A percentile compares a stretch with the other conserved stretches of the same genome.
Evolutionary conservation across 2,888 invertebrate genomes (phyloP).

Genomic region (Fragum whitleyi): DNA sequence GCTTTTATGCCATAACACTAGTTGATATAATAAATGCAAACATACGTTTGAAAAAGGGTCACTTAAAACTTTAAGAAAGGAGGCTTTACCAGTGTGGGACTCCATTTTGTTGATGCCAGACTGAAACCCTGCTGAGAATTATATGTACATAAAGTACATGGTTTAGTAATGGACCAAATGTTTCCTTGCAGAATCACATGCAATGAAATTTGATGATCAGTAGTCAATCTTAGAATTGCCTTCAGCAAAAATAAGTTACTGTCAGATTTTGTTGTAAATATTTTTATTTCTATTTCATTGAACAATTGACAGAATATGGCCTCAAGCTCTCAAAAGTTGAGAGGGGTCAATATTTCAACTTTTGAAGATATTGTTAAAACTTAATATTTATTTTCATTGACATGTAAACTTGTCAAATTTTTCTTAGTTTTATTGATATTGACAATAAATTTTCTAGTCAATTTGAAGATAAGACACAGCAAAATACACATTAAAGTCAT

Average conservation of each 20-base stretch:
- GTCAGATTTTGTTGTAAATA: conserved; percentile 23
- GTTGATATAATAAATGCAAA: too few species aligned
- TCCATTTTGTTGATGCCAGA: too few species aligned
- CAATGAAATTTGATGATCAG: too few species aligned
- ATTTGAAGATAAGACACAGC: background rate
- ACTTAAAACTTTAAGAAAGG: too few species aligned
- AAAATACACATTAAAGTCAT: background rate
- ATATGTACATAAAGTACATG: too few species aligned
- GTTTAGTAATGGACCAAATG: too few species aligned
- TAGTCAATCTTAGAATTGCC: background rate
- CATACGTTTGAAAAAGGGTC: too few species aligned
- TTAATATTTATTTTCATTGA: conserved; percentile 17
- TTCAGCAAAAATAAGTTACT: background rate
- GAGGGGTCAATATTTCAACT: conserved; percentile 9
- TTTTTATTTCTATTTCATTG: conserved; percentile 9
- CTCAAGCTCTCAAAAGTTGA: background rate
- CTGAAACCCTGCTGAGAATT: too few species aligned
- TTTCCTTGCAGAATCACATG: too few species aligned
- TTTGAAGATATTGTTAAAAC: conserved; percentile 16
- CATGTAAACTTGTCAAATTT: conserved; percentile 21
- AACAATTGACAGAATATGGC: background rate
- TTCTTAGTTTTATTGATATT: conserved; percentile 3
- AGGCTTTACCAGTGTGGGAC: too few species aligned
- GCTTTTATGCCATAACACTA: too few species aligned
- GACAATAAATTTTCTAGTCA: conserved; percentile 3